A percentile compares a stretch with the other conserved stretches of the same genome.
Conservation (phyloP, 2,888 invertebrate genomes). For the Cantharis nigra region DNA sequence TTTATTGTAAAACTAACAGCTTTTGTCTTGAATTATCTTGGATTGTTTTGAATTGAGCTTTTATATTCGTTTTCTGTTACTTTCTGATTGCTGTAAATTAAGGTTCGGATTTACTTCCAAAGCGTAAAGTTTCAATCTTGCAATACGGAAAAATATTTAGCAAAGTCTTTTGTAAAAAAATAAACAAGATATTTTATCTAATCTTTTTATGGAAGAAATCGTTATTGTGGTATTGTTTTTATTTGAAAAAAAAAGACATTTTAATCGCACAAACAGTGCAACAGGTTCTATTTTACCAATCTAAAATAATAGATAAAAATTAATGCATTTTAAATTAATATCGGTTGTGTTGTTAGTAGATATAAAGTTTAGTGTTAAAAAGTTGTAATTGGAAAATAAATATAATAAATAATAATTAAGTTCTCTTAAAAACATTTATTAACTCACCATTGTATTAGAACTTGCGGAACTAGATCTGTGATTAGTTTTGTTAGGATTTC, state of each 20-base stretch:
- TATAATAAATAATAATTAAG: not conserved
- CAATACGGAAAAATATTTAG: not conserved
- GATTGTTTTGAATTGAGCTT: not conserved
- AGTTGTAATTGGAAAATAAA: not conserved
- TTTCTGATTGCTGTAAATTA: not conserved
- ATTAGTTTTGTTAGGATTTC: conserved; percentile 54
- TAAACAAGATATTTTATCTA: not conserved
- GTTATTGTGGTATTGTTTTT: too few relatives aligned
- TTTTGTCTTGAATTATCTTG: not conserved
- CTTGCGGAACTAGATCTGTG: conserved; percentile 63
- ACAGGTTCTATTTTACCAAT: not conserved
- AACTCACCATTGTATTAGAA: conserved; percentile 75
- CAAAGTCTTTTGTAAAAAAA: not conserved
- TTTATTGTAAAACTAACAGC: not conserved
- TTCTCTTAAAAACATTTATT: conserved; percentile 3
- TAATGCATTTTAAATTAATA: too few relatives aligned
- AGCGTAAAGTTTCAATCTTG: not conserved
- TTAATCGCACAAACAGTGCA: conserved; percentile 6
- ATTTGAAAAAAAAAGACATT: not conserved
- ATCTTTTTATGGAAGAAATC: not conserved
- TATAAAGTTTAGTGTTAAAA: too few relatives aligned
- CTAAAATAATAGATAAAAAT: too few relatives aligned
- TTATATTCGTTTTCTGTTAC: not conserved
- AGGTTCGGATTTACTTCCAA: not conserved
- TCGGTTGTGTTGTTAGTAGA: too few relatives aligned